Conservation (phyloP, 2,797 vertebrate genomes). For the Pipistrellus pygmaeus region DNA sequence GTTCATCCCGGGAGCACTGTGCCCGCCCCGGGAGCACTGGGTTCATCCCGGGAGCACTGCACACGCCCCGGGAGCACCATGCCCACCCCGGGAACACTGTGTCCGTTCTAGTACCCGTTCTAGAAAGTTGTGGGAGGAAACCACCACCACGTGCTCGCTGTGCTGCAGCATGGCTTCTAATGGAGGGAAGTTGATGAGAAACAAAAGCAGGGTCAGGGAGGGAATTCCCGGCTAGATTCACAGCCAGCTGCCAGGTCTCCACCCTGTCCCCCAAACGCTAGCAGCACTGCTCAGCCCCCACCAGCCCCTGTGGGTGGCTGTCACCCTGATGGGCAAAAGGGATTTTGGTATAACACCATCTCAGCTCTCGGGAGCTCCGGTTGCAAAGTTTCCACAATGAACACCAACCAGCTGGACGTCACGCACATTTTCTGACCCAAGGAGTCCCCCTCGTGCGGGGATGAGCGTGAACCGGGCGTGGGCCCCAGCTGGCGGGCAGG, state of each 20-base stretch:
- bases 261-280: fast-evolving
- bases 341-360: fast-evolving
- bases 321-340: fast-evolving
- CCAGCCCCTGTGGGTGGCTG: fast-evolving
- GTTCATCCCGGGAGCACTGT: neutral
- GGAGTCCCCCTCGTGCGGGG: fast-evolving
- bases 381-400: neutral
- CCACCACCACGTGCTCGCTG: neutral
- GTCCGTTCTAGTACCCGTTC: too few relatives aligned
- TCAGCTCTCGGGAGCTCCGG: neutral
- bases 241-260: neutral
- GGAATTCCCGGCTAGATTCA: neutral
- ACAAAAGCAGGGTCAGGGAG: neutral
- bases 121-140: fast-evolving
- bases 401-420: neutral
- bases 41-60: neutral
- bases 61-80: too few relatives aligned
- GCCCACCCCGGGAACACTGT: too few relatives aligned
- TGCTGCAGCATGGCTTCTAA: fast-evolving
- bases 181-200: neutral
- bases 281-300: neutral
- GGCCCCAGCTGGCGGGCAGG: neutral
- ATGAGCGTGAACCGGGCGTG: neutral
- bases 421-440: neutral
- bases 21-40: neutral